Evolutionary conservation across 1,140 invertebrate species (phyloP).

Genomic region (Apis laboriosa): DNA sequence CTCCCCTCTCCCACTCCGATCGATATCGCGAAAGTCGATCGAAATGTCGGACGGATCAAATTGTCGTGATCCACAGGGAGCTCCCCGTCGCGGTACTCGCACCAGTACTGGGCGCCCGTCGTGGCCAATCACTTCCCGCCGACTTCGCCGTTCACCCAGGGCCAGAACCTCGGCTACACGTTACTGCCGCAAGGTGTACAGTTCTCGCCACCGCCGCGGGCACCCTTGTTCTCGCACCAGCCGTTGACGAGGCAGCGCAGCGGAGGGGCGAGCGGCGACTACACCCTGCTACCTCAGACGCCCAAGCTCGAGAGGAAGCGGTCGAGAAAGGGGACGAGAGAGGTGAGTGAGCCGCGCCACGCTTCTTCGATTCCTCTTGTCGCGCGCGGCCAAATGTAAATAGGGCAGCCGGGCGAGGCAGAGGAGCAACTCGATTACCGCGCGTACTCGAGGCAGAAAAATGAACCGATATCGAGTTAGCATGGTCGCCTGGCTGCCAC

Average conservation of each 20-base stretch:
- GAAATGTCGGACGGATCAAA: neutral
- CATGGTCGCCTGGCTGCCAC: neutral
- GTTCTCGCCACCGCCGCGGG: slow-evolving; percentile 75
- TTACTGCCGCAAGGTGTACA: slow-evolving; percentile 73
- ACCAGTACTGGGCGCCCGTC: slow-evolving; percentile 83
- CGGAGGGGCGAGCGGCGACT: slow-evolving; percentile 75
- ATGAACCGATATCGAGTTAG: slow-evolving; percentile 49
- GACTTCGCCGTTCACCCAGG: slow-evolving; percentile 82
- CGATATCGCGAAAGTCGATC: neutral
- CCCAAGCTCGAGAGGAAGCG: slow-evolving; percentile 77
- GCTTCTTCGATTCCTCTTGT: neutral
- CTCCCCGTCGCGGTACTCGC: slow-evolving; percentile 73
- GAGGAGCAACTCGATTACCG: slow-evolving; percentile 41
- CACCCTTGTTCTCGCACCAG: slow-evolving; percentile 65
- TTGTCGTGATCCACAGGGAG: slow-evolving; percentile 66
- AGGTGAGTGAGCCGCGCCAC: slow-evolving; percentile 64
- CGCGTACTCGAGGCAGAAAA: slow-evolving; percentile 44
- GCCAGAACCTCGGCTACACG: slow-evolving; percentile 74
- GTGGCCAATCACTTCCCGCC: slow-evolving; percentile 84
- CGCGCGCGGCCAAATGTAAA: too few relatives aligned
- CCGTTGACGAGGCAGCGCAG: slow-evolving; percentile 74
- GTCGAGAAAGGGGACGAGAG: slow-evolving; percentile 74
- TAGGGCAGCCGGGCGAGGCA: too few relatives aligned
- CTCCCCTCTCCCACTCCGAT: too few relatives aligned
- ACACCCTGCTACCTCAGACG: slow-evolving; percentile 77